Evolutionary conservation across 2,113 vertebrate species (phyloP).

Genomic region (Lamprotornis superbus): DNA sequence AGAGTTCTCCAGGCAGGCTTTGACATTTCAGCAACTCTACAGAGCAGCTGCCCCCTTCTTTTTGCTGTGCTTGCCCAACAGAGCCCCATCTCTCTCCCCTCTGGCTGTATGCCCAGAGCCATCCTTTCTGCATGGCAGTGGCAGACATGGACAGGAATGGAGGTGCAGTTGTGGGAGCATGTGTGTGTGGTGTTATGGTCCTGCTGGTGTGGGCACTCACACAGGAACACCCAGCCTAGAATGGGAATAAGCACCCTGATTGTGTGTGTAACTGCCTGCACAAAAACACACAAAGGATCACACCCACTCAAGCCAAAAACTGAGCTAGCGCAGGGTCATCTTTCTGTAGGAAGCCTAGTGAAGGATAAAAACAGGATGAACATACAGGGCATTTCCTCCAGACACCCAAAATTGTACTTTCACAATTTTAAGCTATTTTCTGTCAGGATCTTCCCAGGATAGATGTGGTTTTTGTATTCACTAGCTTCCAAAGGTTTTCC

Average conservation of each 20-base stretch:
- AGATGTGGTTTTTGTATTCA: neutral
- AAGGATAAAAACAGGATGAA: neutral
- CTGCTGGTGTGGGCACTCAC: neutral
- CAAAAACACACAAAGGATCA: neutral
- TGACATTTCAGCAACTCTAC: neutral
- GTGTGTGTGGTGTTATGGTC: neutral
- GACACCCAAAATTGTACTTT: neutral
- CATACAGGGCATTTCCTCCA: neutral
- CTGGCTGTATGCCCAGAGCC: neutral
- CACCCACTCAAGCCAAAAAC: neutral
- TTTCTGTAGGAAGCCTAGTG: neutral
- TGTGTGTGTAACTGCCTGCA: neutral
- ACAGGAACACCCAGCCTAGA: neutral
- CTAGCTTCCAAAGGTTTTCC: neutral
- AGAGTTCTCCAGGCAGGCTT: neutral
- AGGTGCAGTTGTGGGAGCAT: neutral
- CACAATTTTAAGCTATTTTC: neutral
- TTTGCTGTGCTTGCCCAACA: neutral
- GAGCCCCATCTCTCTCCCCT: neutral
- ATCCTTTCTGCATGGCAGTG: neutral
- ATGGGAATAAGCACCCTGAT: neutral
- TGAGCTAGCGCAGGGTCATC: neutral
- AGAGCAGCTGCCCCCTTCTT: neutral
- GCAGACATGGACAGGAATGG: neutral
- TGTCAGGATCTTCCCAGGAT: neutral